Evolutionary conservation across 2,888 invertebrate genomes (phyloP), one percentile per base, ranked within the genome.

Genomic region (Amphimallon solstitiale): DNA sequence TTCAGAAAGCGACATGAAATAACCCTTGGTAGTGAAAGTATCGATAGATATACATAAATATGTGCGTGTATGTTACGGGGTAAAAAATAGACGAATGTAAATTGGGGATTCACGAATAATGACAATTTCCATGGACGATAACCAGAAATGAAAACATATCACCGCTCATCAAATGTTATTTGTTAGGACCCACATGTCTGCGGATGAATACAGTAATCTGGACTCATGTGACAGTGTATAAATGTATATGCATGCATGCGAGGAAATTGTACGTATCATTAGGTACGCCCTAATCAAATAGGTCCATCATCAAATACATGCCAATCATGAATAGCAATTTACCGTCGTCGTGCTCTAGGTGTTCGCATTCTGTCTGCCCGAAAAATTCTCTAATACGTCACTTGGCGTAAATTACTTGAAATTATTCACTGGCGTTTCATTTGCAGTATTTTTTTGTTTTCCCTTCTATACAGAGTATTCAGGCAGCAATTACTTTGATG

Each of bases 221-320:
- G 77, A 68, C 73, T 76, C 78, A 78, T 79, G 77, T 78, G 79
- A 78, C 79, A 78, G 78, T 78, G 76, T 80, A 78, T 79, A 77
- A 77, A 78, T 77, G 77, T 78, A 73, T 72, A 74, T 76, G 75
- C 77, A 76, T 77, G 76, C 76, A 78, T 74, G 77, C 78, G 77
- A 80, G 79, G 79, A 80, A 80, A 81, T 80, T 80, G 79, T 80
- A 80, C 80, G 80, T 81, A 79, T 80, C 80, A 81, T 81, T 81
- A 81, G 78, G 76, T 72, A 74, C 77, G 78, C 78, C 78, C 80
- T 79, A 80, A 80, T 80, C 79, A 81, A 80, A 80, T 80, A 79
- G 79, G 78, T 78, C 79, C 77, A 80, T 80, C 79, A 79, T 79
- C 79, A 79, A 79, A 80, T 80, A 78, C 79, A 80, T 79, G 79